phyloP scores from a whole-genome alignment of 1,140 invertebrate species.

The Penaeus chinensis region DNA sequence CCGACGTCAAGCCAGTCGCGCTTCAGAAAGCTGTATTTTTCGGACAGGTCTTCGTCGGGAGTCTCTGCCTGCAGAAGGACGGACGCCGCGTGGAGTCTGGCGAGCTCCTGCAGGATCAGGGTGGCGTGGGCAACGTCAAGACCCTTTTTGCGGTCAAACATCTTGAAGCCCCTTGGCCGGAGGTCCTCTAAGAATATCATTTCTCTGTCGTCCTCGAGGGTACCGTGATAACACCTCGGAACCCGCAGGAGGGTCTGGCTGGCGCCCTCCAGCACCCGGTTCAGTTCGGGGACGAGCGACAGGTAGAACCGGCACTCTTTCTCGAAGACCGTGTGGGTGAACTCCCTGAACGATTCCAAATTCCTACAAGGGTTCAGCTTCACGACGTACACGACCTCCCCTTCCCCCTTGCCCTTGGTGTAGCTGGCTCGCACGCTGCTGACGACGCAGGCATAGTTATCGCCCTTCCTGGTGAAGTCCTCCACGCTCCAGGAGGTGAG shows the following conservation, averaged over 20 bases:
- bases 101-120: slow-evolving; percentile 41
- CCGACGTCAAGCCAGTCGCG: not conserved
- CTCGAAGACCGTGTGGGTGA: not conserved
- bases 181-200: slow-evolving; percentile 47
- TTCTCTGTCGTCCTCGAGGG: too few species aligned
- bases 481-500: slow-evolving; percentile 13
- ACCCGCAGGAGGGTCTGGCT: slow-evolving; percentile 26
- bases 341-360: not conserved
- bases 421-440: slow-evolving; percentile 28
- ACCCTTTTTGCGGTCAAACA: slow-evolving; percentile 38
- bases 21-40: not conserved
- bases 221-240: not conserved
- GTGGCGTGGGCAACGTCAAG: slow-evolving; percentile 41
- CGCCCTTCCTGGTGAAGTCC: slow-evolving; percentile 47
- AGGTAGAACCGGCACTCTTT: slow-evolving; percentile 37
- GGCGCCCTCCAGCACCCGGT: not conserved
- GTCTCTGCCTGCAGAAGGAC: not conserved
- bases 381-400: slow-evolving; percentile 24
- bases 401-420: not conserved
- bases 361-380: slow-evolving; percentile 6
- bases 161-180: slow-evolving; percentile 46
- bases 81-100: slow-evolving; percentile 47
- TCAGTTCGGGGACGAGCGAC: slow-evolving; percentile 25
- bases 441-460: slow-evolving; percentile 51
- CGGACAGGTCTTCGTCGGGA: not conserved